These are phyloP conservation scores for Sebastes elongatus DNA, from an alignment of 2,797 vertebrate species.

Conservation along the genomic window DNA sequence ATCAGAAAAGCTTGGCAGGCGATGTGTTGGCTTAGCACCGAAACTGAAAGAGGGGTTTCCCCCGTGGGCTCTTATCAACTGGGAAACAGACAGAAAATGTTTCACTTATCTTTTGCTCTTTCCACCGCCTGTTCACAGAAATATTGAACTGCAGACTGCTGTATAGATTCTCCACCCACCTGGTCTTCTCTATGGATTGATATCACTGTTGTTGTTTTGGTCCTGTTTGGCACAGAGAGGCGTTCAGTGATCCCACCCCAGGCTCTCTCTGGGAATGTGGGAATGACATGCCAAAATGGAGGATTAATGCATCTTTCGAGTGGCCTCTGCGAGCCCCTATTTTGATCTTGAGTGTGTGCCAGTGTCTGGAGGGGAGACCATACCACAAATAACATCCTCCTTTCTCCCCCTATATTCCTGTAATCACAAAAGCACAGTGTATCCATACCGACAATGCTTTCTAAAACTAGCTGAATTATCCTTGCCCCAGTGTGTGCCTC, in stretches of 20 bases:
- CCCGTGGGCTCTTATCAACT: conserved; percentile 63
- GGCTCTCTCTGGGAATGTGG: conserved; percentile 42
- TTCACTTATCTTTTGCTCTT: conserved; percentile 51
- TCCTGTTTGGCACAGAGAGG: conserved; percentile 29
- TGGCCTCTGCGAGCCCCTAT: conserved; percentile 15
- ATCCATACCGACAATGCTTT: background rate
- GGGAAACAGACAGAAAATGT: conserved; percentile 60
- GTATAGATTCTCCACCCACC: conserved; percentile 46
- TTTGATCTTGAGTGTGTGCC: conserved; percentile 33
- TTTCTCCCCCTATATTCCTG: background rate
- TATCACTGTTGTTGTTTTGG: conserved; percentile 46
- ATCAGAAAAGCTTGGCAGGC: conserved; percentile 30
- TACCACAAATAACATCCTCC: background rate
- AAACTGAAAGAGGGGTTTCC: conserved; percentile 36
- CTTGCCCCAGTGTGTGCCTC: background rate
- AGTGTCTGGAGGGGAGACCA: conserved; percentile 2
- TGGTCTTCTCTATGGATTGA: conserved; percentile 37
- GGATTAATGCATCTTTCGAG: conserved; percentile 48
- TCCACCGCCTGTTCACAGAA: conserved; percentile 33
- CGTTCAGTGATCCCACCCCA: conserved; percentile 23
- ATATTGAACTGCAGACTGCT: conserved; percentile 39
- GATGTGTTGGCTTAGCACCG: conserved; percentile 14
- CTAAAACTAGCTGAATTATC: conserved; percentile 3
- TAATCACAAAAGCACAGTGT: background rate
- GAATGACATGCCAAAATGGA: conserved; percentile 32